Evolutionary conservation across 2,797 vertebrate genomes (phyloP).

Genomic region (Micromesistius poutassou): DNA sequence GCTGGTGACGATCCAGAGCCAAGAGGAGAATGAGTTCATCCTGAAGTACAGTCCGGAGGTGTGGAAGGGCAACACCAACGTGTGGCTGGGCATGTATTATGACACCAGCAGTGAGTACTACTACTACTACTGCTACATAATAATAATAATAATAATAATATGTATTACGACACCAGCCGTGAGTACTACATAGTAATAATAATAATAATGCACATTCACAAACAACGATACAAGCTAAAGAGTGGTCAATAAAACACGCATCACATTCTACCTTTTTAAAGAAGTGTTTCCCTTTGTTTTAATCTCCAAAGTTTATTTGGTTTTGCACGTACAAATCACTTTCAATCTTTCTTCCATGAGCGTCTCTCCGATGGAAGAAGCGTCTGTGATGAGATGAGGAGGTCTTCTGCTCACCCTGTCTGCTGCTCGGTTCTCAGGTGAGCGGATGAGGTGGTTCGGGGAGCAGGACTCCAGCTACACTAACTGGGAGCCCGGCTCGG

Average conservation of each 20-base stretch:
- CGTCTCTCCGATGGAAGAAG: too few relatives aligned
- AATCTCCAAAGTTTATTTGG: too few relatives aligned
- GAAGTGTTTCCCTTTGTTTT: too few relatives aligned
- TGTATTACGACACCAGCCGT: conserved; percentile 84
- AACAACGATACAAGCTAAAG: neutral
- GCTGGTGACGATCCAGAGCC: conserved; percentile 78
- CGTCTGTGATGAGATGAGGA: too few relatives aligned
- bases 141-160: conserved; percentile 29
- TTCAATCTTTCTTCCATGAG: too few relatives aligned
- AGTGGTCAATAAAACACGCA: neutral
- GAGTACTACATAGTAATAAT: conserved; percentile 45
- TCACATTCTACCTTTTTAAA: too few relatives aligned
- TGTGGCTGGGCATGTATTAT: conserved; percentile 84
- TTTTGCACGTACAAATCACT: too few relatives aligned
- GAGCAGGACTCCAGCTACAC: conserved; percentile 69
- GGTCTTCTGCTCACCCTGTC: too few relatives aligned
- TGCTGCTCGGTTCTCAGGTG: conserved; percentile 59
- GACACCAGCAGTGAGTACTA: conserved; percentile 79
- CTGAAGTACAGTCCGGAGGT: conserved; percentile 71
- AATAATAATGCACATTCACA: neutral
- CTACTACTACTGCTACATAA: too few relatives aligned
- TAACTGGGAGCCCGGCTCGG: conserved; percentile 74
- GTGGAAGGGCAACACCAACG: conserved; percentile 74
- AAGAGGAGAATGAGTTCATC: conserved; percentile 78
- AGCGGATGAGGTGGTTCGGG: conserved; percentile 77